Base-by-base conservation (phyloP, 2,113 vertebrate species). In the Melanotaenia duboulayi region DNA sequence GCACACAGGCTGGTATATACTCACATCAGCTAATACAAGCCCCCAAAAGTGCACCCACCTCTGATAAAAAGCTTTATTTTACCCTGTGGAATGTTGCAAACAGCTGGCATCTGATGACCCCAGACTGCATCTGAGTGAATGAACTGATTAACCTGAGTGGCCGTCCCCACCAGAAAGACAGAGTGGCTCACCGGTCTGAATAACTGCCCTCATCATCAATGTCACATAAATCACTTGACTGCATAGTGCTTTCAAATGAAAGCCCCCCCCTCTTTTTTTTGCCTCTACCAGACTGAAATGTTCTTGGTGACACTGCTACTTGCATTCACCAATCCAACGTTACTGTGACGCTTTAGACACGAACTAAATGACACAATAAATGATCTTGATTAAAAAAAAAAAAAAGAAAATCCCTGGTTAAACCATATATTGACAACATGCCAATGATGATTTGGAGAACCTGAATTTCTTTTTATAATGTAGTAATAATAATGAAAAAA, bases 111-210 rank as follows among this genome's bases (percentile, higher is more conserved):
- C 69, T 46, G 67, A 86, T 67, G 72, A 86, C 89, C 86, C 85
- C 78, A 83, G 69, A 88, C 84, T 77, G 82, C 65, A 68, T 84
- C 90, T 85, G 91, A 91, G 89, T 91, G 89, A 92, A 93, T 92
- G 90, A 91, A 91, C 91, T 92, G 89, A 93, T 93, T 93, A 94
- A 90, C 90, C 91, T 87, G 87, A 92, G 89, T 93, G 92, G 92
- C 84, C 49, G 82, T 91, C 90, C 68, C 76, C 65, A 76, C 49
- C 65, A 77, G 52, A 72, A 60, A 60, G 76, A 55, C 68, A 60
- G 65, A 60, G 80, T 52, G 83, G 78, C 55, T 60, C 50, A 69
- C 55, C 81, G 75, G 87, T 58, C 84, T 86, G 85, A 89, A 75
- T 89, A 86, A 90, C 84, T 90, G 84, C 82, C 85, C 80, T 79